These are phyloP conservation scores for Hepsetus odoe DNA, from an alignment of 2,113 vertebrate species.

Conservation along the genomic window DNA sequence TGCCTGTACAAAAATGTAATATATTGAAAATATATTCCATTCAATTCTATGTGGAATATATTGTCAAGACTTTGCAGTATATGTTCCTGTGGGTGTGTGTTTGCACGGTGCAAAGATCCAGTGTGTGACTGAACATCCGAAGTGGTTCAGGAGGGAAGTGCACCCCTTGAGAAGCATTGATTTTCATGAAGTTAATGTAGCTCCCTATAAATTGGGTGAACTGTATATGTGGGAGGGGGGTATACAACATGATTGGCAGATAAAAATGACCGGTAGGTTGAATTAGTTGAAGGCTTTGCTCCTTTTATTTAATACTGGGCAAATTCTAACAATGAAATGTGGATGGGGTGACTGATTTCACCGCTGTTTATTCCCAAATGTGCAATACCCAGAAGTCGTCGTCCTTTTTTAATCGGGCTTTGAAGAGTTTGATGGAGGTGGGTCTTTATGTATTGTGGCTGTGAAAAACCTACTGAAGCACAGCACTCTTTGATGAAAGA, in stretches of 20 bases:
- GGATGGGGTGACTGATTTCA: neutral
- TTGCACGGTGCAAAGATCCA: neutral
- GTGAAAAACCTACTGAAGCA: conserved; percentile 14
- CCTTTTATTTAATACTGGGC: neutral
- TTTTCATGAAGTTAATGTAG: conserved; percentile 4
- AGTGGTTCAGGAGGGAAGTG: neutral
- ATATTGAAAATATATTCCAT: neutral
- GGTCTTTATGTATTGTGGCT: neutral
- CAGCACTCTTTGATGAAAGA: neutral
- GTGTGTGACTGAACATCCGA: neutral
- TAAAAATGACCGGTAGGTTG: neutral
- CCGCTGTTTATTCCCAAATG: neutral
- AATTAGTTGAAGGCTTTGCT: neutral
- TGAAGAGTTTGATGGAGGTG: neutral
- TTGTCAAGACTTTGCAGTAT: neutral
- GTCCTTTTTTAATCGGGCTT: neutral
- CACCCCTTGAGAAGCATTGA: conserved; percentile 4
- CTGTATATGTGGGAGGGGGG: neutral
- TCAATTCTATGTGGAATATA: neutral
- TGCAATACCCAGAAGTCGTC: conserved; percentile 22
- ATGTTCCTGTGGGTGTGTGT: conserved; percentile 23
- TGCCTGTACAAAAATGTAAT: neutral
- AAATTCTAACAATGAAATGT: neutral
- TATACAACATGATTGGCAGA: neutral
- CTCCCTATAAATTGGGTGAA: too few species aligned